phyloP scores from a whole-genome alignment of 1,140 invertebrate genomes.

The Bombus turneri region DNA sequence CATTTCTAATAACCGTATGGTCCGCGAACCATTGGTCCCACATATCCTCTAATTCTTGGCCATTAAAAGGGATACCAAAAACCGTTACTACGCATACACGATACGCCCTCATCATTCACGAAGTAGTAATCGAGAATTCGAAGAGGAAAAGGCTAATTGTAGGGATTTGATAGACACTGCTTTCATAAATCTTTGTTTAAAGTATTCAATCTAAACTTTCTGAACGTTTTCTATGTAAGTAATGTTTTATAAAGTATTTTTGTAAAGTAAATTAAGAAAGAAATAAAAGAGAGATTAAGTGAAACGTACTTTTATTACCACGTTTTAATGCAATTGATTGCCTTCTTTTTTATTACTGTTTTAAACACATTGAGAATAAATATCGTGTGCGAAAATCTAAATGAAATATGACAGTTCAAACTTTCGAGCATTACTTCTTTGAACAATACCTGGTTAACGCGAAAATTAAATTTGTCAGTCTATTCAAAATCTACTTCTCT shows the following conservation, averaged over 20 bases:
- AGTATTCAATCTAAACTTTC: not conserved
- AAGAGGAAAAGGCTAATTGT: constrained; percentile 36
- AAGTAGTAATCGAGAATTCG: constrained; percentile 44
- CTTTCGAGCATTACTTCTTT: too few relatives aligned
- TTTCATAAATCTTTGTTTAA: not conserved
- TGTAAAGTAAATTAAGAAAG: too few relatives aligned
- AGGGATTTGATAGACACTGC: not conserved
- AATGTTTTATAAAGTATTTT: not conserved
- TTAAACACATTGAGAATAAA: too few relatives aligned
- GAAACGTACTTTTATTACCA: too few relatives aligned
- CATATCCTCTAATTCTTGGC: constrained; percentile 69
- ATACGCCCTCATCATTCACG: constrained; percentile 50
- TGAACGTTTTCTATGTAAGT: not conserved
- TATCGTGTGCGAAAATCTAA: too few relatives aligned
- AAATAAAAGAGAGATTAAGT: not conserved
- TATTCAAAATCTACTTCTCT: too few relatives aligned
- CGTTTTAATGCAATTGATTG: too few relatives aligned
- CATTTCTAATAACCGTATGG: constrained; percentile 71
- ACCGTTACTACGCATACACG: constrained; percentile 50
- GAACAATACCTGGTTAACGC: too few relatives aligned
- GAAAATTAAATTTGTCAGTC: too few relatives aligned
- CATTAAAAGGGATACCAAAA: constrained; percentile 68
- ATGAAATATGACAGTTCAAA: too few relatives aligned
- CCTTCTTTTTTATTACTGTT: too few relatives aligned
- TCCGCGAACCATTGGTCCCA: constrained; percentile 65